Conservation (phyloP, 2,113 vertebrate species). For the Gila orcuttii region DNA sequence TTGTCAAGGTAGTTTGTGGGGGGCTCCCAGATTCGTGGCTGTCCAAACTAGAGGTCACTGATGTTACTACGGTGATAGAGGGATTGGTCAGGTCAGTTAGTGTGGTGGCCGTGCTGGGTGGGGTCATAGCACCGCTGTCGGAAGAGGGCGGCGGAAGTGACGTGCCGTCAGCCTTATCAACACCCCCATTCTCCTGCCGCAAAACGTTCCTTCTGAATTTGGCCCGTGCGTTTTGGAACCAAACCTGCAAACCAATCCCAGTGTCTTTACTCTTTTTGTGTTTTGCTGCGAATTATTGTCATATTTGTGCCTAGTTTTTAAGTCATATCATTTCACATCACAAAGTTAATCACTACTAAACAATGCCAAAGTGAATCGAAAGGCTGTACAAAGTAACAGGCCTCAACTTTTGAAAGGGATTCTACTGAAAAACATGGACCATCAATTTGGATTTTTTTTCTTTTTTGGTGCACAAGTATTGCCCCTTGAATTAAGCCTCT, state of each 20-base stretch:
- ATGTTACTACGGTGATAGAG: constrained; percentile 97
- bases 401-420: constrained; percentile 23
- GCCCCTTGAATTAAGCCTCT: constrained; percentile 35
- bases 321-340: constrained; percentile 55
- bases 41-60: constrained; percentile 99
- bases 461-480: constrained; percentile 26
- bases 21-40: constrained; percentile 98
- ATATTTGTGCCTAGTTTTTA: constrained; percentile 59
- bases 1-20: constrained; percentile 99
- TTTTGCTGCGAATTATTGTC: constrained; percentile 61
- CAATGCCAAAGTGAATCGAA: constrained; percentile 46
- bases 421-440: constrained; percentile 32
- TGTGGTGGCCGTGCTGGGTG: constrained; percentile 98
- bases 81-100: constrained; percentile 99
- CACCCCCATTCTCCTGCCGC: constrained; percentile 99
- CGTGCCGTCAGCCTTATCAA: constrained; percentile 98
- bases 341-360: constrained; percentile 53
- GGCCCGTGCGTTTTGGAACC: constrained; percentile 99
- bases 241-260: constrained; percentile 99
- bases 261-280: constrained; percentile 89
- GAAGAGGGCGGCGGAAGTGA: constrained; percentile 95
- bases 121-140: constrained; percentile 96
- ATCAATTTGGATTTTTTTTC: constrained; percentile 9
- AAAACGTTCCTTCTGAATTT: constrained; percentile 99
- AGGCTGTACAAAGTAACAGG: constrained; percentile 8